Evolutionary conservation across 1,140 invertebrate genomes (phyloP), one percentile per base, ranked within the genome.

Genomic region (Listronotus oregonensis): DNA sequence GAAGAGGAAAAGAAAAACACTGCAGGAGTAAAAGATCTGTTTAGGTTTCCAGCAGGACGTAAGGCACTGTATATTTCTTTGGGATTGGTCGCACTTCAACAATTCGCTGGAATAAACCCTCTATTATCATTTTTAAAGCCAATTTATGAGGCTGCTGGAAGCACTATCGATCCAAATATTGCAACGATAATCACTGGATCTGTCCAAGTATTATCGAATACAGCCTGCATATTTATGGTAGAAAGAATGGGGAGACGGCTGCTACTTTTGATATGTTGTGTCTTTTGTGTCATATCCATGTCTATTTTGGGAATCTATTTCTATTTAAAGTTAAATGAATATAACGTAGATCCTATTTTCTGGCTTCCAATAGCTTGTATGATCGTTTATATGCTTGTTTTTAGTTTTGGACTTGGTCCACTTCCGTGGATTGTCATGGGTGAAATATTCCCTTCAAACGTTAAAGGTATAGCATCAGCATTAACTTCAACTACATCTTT

Each of bases 71-170:
- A 87, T 10, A 91, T 95, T 43, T 88, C 85, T 43, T 84, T 92
- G 63, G 86, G 87, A n/a, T 81, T 95, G 0, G 94, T 95, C 90
- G 80, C 92, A 55, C 90, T 95, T 76, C 93, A 95, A 75, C 93
- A 95, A 76, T 80, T 95, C 27, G 89, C 87, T 58, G 92, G 93
- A 34, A 90, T 95, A 17, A 95, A 95, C 71, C 90, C 89, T 0
- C 88, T 95, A 18, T 88, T 94, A 59, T 94, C 94, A 76, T 94
- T 94, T 70, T 83, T 89, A 0, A 84, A 84, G 0, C 73, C 79
- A 0, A 94, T 96, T 61, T 94, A 95, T 70, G 68, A 83, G 50
- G 80, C 78, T n/a, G 84, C 89, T 5, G 83, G 86, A 40, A 85
- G 81, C n/a, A 67, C 78, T 1, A 81, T 93, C 8, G 69, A 83